Conservation (phyloP, 2,888 invertebrate species). For the Macrosiphum euphorbiae region DNA sequence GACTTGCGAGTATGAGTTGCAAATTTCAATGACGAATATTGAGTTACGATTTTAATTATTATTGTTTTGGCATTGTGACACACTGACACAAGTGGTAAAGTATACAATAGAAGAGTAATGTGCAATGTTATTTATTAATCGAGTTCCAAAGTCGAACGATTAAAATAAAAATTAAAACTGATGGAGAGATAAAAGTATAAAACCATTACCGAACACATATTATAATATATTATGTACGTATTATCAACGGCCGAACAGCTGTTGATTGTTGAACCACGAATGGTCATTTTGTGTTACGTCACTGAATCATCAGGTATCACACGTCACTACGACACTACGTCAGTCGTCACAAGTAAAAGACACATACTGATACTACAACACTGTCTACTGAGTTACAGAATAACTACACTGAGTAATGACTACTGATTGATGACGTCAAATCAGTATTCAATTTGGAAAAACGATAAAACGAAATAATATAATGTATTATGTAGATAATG, state of each 20-base stretch:
- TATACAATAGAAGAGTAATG: background rate
- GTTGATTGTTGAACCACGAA: background rate
- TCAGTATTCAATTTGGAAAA: no score
- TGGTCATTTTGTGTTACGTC: constrained; percentile 4
- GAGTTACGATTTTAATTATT: background rate
- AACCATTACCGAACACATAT: background rate
- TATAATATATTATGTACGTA: no score
- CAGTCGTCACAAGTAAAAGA: no score
- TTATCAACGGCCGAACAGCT: background rate
- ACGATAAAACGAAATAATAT: no score
- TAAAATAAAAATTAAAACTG: background rate
- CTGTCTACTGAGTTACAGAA: no score
- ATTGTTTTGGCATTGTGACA: constrained; percentile 8
- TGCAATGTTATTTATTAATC: background rate
- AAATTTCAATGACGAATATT: background rate
- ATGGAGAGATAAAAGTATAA: background rate
- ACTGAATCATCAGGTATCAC: background rate
- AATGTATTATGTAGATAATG: no score
- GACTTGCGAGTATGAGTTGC: background rate
- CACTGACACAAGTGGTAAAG: background rate
- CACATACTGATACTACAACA: no score
- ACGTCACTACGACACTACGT: no score
- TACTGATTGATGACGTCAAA: no score
- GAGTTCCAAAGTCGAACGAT: constrained; percentile 22
- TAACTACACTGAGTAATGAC: no score